Evolutionary conservation across 1,140 invertebrate genomes (phyloP), one percentile per base, ranked within the genome.

Genomic region (Venustaconcha ellipsiformis): DNA sequence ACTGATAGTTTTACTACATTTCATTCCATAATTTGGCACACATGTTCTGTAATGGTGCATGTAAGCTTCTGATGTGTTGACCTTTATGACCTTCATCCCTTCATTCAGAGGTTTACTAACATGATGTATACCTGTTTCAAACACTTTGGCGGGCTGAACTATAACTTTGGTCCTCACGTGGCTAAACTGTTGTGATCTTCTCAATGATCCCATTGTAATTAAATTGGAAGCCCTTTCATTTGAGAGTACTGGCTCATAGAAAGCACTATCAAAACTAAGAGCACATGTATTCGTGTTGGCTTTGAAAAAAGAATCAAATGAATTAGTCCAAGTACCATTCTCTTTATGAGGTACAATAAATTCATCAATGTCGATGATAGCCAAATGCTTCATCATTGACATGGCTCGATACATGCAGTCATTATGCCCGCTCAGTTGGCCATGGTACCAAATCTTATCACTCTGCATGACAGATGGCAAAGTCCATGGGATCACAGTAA

Each of bases 1-100:
- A 5, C 79, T 67, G 8, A 79, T 65, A 68, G 72, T 82, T 14
- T 72, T 70, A 1, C 75, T 71, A 74, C 86, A 88, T 63, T 83
- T 82, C 85, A 88, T 88, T 20, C 85, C 84, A 58, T 83, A 86
- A 69, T 87, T 87, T 20, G 76, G 77, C 14, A 84, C 79, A 79
- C 88, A 89, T 30, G 79, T 79, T 56, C 97, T 89, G 87, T 98
- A 98, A 86, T 99, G 97, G 86, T 99, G 96, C 26, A 99, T 90
- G 73, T 96, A 94, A 0, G 94, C 96, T 1, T 94, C 92, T 66
- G 95, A 94, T 1, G 94, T 92, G 18, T 81, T 67, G 6, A 85
- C 82, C 5, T 64, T 69, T 11, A 68, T 69, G 6, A 84, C 75
- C 57, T 65, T 67, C 68, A 75, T 83, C 17, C 75, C 18, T 72